Conservation (phyloP, 2,113 vertebrate genomes). For the Mormoops blainvillei region DNA sequence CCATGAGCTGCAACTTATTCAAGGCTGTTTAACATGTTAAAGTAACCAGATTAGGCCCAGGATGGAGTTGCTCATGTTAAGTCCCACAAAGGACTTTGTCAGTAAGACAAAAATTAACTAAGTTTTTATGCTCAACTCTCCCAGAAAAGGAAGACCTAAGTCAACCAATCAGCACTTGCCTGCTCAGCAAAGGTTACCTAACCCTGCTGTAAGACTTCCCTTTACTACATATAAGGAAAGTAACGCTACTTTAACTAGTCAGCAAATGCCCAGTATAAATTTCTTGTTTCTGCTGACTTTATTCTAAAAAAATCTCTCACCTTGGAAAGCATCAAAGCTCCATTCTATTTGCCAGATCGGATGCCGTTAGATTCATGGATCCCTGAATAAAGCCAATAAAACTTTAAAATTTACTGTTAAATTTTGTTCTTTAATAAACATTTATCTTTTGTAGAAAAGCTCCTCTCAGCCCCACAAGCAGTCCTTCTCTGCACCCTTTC, state of each 20-base stretch:
- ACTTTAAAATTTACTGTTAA: neutral
- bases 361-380: neutral
- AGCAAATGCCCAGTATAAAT: neutral
- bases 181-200: neutral
- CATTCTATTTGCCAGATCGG: neutral
- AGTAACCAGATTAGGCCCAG: neutral
- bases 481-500: neutral
- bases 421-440: neutral
- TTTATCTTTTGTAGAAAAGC: neutral
- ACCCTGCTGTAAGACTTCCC: neutral
- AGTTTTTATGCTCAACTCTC: neutral
- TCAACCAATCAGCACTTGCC: neutral
- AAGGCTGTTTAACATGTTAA: neutral
- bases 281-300: neutral
- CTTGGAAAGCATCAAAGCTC: neutral
- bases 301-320: neutral
- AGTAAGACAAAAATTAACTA: neutral
- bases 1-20: neutral
- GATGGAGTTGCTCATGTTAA: neutral
- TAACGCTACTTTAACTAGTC: neutral
- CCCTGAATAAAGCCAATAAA: neutral
- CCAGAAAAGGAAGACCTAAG: neutral
- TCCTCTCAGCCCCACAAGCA: neutral
- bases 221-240: neutral
- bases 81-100: neutral